phyloP scores from a whole-genome alignment of 2,797 vertebrate species.

The Esox masquinongy region DNA sequence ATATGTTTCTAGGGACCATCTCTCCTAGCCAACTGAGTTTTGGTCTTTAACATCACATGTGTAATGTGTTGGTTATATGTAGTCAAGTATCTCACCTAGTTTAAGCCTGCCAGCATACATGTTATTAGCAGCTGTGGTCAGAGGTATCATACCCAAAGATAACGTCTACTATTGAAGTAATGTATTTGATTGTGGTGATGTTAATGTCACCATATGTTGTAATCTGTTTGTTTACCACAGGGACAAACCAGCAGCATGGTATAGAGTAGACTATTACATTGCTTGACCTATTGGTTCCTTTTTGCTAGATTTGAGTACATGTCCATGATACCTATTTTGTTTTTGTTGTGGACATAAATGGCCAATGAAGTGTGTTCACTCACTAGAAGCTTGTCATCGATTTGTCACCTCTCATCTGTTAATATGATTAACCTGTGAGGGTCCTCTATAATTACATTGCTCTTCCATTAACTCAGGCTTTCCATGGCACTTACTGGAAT shows the following conservation, averaged over 20 bases:
- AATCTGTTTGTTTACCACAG: neutral
- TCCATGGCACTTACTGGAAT: slow-evolving; percentile 31
- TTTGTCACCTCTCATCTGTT: slow-evolving; percentile 48
- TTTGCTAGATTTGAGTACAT: neutral
- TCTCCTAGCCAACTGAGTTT: slow-evolving; percentile 33
- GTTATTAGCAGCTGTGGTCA: neutral
- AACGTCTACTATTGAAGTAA: neutral
- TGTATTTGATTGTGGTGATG: neutral
- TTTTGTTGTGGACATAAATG: slow-evolving; percentile 2
- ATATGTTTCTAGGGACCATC: slow-evolving; percentile 33
- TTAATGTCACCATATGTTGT: neutral
- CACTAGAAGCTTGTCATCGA: slow-evolving; percentile 40
- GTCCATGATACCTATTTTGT: neutral
- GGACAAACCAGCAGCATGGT: neutral
- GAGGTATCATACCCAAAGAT: neutral
- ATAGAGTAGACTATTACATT: neutral
- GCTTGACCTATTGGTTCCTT: neutral
- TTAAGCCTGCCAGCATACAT: neutral
- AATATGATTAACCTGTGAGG: slow-evolving; percentile 55
- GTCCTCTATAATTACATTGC: slow-evolving; percentile 50
- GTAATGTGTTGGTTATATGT: neutral
- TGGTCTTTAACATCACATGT: neutral
- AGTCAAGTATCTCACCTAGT: neutral
- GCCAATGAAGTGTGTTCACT: slow-evolving; percentile 21
- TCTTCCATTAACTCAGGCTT: slow-evolving; percentile 42